Evolutionary conservation across 2,797 vertebrate genomes (phyloP), one percentile per base, ranked within the genome.

Genomic region (Sphenodon punctatus): DNA sequence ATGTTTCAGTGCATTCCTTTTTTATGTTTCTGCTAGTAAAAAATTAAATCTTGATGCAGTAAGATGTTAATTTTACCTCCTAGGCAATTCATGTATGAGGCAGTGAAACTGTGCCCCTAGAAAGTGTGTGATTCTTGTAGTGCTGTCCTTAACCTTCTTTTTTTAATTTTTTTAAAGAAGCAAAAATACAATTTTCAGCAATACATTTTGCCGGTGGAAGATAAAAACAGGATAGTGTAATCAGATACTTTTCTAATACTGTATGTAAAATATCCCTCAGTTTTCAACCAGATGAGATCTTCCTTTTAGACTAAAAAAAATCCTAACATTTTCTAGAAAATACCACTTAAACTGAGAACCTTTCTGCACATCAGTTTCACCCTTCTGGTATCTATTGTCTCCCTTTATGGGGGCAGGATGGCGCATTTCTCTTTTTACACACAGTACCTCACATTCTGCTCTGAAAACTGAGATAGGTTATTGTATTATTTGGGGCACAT

Each of bases 1-100:
- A 70, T 3, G 75, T 92, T 91, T 94, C 88, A 67, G 76, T 86
- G 87, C 92, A 94, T 94, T 95, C 91, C 88, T 90, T 78, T 63
- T 82, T 86, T 80, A 48, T 75, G 70, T 89, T 92, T 84, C 61
- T 85, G 84, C 86, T 90, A 75, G 78, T 75, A 67, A 45, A 89
- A 88, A 93, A 58, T 77, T 32, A 72, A 89, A 67, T 77, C 64
- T 87, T 72, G 42, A 87, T 86, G 80, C 60, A 66, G 64, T 42
- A 67, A 77, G 42, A 43, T 83, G 66, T 82, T 86, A 55, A 51
- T 92, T 93, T 92, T 81, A 92, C 69, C 87, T 92, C 19, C 78
- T 72, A 85, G 66, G 46, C 67, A 80, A 59, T 87, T 90, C 70
- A 73, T 87, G 17, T 79, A 56, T 48, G 58, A 78, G 51, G 48